Evolutionary conservation across 2,888 invertebrate genomes (phyloP), one percentile per base, ranked within the genome.

Genomic region (Crocallis elinguaria): DNA sequence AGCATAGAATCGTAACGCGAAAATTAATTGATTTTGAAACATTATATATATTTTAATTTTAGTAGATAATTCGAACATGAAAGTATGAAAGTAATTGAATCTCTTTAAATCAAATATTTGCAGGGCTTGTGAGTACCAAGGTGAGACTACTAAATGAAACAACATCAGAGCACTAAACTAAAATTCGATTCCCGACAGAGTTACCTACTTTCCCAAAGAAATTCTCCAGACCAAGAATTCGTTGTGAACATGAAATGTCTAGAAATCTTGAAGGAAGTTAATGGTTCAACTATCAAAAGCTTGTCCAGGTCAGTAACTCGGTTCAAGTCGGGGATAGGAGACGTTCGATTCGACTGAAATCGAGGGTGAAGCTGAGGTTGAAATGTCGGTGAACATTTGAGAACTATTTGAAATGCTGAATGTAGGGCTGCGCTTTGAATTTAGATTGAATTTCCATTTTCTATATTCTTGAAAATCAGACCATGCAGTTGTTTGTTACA

Each of bases 261-360:
- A 49, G 37, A 59, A 69, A 63, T 70, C 63, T 57, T 57, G 66
- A 64, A 67, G 70, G 71, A 69, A 71, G 74, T 78, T 75, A 79
- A 77, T 78, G 75, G 76, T 65, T 75, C 70, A 78, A 79, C 79
- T 82, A 81, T 84, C 79, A 79, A 79, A 82, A 79, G 76, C 78
- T 78, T 72, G 79, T 75, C 61, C 80, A 80, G 79, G 78, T 82
- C 81, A 82, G 71, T 83, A 78, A 77, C 77, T 83, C 67, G 67
- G 67, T 73, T 73, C 70, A 66, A 75, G 66, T 68, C 66, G 61
- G 66, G 69, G 74, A 73, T 75, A 72, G 75, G 74, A 77, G 77
- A 74, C 69, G 73, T 70, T 71, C 73, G 33, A 41, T 41, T 41
- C 29, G 37, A 27, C 35, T 45, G 44, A 76, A 79, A 77, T 81